Evolutionary conservation across 2,888 invertebrate genomes (phyloP), one percentile per base, ranked within the genome.

Genomic region (Cerastis leucographa): DNA sequence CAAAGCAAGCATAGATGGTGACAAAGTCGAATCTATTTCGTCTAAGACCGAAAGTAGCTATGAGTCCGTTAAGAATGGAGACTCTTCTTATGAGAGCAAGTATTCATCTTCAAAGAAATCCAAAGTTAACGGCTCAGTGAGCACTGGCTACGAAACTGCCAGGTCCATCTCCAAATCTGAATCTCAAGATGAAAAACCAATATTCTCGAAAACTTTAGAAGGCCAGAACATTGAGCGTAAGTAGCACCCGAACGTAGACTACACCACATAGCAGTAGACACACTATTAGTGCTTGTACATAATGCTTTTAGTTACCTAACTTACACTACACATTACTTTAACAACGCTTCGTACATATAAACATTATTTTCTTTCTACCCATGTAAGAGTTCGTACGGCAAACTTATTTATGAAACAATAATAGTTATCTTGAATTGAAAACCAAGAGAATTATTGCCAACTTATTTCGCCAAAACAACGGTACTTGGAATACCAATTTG

Each of bases 221-320:
- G 98, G 98, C 89, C 97, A 97, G 86, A 98, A 97, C 91, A 97
- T 98, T 86, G 98, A 98, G 97, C 98, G 98, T 98, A 97, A 98
- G 98, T 98, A 91, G 80, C 82, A 87, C 69, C 73, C 71, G 69
- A 77, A 76, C 78, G 76, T 86, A 83, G 78, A 87, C 87, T 87
- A 88, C 86, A 80, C 81, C 85, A 86, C 85, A 79, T 91, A 92
- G 89, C 88, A 90, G 92, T 94, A 94, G 92, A 94, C 86, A 94
- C 94, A 94, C 91, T 87, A 81, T 87, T 96, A 96, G 95, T 89
- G 96, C 96, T 94, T 96, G 96, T 96, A 96, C 89, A 96, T 96
- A 96, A 83, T 78, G 96, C 96, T 96, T 96, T 19, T 96, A 95
- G 96, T 89, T 76, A 80, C 88, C 88, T 96, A 95, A 96, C 92